These are phyloP conservation scores for Eupithecia dodoneata DNA, from an alignment of 2,888 invertebrate genomes.

Conservation along the genomic window DNA sequence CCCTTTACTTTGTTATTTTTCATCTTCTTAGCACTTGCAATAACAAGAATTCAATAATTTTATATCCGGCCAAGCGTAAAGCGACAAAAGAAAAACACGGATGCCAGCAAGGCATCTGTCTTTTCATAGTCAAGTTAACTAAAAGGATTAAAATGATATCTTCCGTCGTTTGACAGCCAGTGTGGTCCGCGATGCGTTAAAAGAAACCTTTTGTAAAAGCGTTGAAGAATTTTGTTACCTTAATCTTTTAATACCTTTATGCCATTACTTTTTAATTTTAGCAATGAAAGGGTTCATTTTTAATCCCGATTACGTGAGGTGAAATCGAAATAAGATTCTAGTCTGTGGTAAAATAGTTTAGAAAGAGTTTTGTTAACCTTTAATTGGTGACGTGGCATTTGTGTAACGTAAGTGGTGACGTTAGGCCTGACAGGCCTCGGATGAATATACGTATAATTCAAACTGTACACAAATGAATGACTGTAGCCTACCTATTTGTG, in stretches of 20 bases:
- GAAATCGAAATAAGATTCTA: conserved; percentile 61
- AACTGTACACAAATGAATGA: too few species aligned
- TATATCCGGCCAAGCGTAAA: conserved; percentile 62
- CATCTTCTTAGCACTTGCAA: conserved; percentile 41
- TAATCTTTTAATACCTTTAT: conserved; percentile 83
- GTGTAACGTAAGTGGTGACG: too few species aligned
- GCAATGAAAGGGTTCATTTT: conserved; percentile 78
- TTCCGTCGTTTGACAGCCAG: conserved; percentile 81
- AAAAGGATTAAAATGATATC: conserved; percentile 84
- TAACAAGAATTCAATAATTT: conserved; percentile 59
- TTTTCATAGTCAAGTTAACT: conserved; percentile 83
- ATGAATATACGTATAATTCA: too few species aligned
- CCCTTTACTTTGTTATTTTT: background rate
- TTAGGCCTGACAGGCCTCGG: too few species aligned
- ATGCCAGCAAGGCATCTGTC: conserved; percentile 76
- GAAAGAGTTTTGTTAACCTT: conserved; percentile 9
- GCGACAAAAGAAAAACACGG: conserved; percentile 76
- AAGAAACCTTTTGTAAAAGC: conserved; percentile 73
- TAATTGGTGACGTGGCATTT: too few species aligned
- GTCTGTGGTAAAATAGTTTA: conserved; percentile 52
- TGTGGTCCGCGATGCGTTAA: conserved; percentile 81
- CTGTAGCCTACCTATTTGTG: too few species aligned
- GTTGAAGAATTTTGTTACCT: conserved; percentile 76
- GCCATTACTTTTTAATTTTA: conserved; percentile 81
- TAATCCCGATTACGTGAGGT: conserved; percentile 76